Percentiles rank a stretch among this genome's conserved stretches.
Conservation (phyloP, 1,140 invertebrate genomes). For the Steinernema khuongi region DNA sequence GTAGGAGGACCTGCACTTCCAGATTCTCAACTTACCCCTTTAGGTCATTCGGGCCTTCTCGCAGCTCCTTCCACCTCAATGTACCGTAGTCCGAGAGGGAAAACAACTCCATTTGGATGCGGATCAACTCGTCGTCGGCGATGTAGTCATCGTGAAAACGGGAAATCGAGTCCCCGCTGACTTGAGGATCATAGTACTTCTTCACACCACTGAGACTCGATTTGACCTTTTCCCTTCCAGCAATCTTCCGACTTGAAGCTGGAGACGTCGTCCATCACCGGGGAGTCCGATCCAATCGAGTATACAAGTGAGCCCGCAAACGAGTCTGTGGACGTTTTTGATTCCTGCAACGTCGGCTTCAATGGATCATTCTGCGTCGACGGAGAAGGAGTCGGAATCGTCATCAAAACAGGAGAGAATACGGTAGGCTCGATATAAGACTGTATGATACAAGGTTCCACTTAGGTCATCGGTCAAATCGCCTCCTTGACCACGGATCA, state of each 20-base stretch:
- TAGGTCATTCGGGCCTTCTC: neutral
- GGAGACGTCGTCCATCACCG: constrained; percentile 41
- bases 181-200: constrained; percentile 48
- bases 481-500: constrained; percentile 35
- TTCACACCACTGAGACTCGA: neutral
- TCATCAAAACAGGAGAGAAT: constrained; percentile 30
- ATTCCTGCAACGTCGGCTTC: constrained; percentile 38
- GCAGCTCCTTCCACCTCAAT: neutral
- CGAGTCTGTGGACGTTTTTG: constrained; percentile 23
- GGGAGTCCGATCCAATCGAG: constrained; percentile 42
- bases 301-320: constrained; percentile 19
- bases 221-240: constrained; percentile 50
- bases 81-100: constrained; percentile 16
- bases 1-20: neutral
- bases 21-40: neutral
- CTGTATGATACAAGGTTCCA: neutral
- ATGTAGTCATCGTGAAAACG: constrained; percentile 45
- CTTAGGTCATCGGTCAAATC: constrained; percentile 36
- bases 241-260: constrained; percentile 33
- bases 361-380: constrained; percentile 41
- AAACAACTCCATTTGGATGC: constrained; percentile 5
- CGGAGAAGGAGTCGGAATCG: constrained; percentile 36
- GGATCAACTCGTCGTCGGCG: constrained; percentile 49
- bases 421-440: constrained; percentile 17
- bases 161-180: constrained; percentile 57